These are phyloP conservation scores for Lasioglossum zephyrum DNA, from an alignment of 2,888 invertebrate species.

Conservation along the genomic window DNA sequence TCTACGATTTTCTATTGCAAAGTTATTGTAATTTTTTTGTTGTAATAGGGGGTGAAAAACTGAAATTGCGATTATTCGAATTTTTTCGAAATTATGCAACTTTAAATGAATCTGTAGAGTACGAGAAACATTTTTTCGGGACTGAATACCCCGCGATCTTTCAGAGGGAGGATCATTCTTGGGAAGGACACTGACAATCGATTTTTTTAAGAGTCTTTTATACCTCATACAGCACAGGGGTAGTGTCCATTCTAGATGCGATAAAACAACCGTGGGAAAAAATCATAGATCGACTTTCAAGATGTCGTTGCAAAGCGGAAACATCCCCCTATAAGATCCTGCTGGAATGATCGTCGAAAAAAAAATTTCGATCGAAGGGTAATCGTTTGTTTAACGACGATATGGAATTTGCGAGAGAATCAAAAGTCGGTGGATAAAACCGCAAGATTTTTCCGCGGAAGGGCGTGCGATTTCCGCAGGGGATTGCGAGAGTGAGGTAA, in stretches of 20 bases:
- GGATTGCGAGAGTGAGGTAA: neutral
- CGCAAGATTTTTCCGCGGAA: neutral
- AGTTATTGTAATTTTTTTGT: too few species aligned
- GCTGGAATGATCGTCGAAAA: neutral
- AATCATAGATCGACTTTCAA: neutral
- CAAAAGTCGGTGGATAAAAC: neutral
- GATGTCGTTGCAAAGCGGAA: neutral
- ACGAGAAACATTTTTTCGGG: too few species aligned
- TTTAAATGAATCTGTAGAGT: too few species aligned
- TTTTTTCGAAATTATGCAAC: too few species aligned
- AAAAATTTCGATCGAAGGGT: rapidly evolving
- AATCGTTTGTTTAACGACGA: neutral
- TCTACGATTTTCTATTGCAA: too few species aligned
- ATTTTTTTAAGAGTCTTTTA: neutral
- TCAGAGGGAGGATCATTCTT: neutral
- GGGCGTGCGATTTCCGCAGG: neutral
- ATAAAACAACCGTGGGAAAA: neutral
- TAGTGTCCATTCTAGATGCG: neutral
- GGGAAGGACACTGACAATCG: neutral
- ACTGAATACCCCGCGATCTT: too few species aligned
- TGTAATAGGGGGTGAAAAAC: rapidly evolving
- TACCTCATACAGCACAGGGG: neutral
- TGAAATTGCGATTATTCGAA: too few species aligned
- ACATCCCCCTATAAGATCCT: neutral
- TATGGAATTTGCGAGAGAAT: neutral